Evolutionary conservation across 2,113 vertebrate species (phyloP).

Genomic region (Tringa solitaria): DNA sequence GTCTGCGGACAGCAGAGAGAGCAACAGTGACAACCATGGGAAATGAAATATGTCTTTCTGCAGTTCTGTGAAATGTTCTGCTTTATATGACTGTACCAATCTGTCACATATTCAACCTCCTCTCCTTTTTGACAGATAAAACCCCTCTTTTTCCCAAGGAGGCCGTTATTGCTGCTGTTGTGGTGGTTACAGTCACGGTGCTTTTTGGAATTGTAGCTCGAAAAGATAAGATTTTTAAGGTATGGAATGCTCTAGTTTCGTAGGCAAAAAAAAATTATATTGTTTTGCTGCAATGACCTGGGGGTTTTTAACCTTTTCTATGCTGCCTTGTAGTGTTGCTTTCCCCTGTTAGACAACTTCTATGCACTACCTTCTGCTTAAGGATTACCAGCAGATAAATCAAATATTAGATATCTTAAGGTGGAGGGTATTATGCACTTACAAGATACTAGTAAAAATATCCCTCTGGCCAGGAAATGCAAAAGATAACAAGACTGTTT

Average conservation of each 20-base stretch:
- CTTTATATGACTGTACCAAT: background rate
- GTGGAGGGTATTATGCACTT: background rate
- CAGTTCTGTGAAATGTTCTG: background rate
- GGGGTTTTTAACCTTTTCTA: background rate
- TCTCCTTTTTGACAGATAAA: constrained; percentile 64
- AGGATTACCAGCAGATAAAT: background rate
- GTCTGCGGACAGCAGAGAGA: background rate
- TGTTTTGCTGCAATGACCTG: background rate
- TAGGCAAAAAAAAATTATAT: background rate
- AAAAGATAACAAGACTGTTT: background rate
- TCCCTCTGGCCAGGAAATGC: background rate
- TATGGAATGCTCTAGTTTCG: constrained; percentile 10
- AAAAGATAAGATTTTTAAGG: constrained; percentile 67
- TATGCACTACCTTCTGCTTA: background rate
- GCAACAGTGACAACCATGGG: background rate
- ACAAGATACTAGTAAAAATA: background rate
- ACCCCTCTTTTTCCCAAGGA: constrained; percentile 48
- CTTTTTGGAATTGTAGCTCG: constrained; percentile 72
- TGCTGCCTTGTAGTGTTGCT: background rate
- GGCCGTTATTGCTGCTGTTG: constrained; percentile 62
- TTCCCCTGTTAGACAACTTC: background rate
- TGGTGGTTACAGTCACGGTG: constrained; percentile 60
- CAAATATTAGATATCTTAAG: background rate
- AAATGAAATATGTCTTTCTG: background rate
- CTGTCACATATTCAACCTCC: background rate